Evolutionary conservation across 2,797 vertebrate species (phyloP).

Genomic region (Helarctos malayanus): DNA sequence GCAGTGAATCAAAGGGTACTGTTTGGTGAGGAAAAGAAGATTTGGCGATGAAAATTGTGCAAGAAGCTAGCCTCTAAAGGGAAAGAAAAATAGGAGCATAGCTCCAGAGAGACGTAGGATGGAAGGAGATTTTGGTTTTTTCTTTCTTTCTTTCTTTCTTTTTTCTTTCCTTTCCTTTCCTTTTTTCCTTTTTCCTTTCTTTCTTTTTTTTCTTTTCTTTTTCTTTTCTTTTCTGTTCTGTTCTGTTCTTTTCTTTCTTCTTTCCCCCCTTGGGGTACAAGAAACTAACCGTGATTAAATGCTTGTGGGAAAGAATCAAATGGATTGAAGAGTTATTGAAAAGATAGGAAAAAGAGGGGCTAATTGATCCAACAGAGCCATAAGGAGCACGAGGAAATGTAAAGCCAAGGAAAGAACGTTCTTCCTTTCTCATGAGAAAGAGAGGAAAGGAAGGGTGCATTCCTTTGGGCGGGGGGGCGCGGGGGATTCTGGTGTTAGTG

Average conservation of each 20-base stretch:
- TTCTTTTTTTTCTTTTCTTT: neutral
- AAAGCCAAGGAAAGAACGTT: neutral
- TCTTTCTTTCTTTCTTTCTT: too few relatives aligned
- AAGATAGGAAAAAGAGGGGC: neutral
- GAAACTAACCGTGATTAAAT: neutral
- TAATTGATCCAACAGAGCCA: neutral
- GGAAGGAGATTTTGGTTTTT: neutral
- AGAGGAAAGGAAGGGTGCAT: neutral
- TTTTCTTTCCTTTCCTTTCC: too few relatives aligned
- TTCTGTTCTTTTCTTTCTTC: rapidly evolving
- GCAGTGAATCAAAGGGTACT: neutral
- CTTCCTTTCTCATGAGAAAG: neutral
- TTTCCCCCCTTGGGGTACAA: too few relatives aligned
- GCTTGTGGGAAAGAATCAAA: neutral
- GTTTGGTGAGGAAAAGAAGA: neutral
- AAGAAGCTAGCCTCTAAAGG: conserved; percentile 13
- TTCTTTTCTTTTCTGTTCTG: too few relatives aligned
- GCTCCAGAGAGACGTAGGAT: neutral
- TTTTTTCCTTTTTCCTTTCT: neutral
- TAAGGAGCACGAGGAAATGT: neutral
- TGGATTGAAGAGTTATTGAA: neutral
- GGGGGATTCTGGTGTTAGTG: neutral
- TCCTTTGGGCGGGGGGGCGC: neutral
- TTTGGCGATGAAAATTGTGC: neutral
- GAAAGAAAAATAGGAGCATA: neutral